phyloP scores from a whole-genome alignment of 2,888 invertebrate genomes.

The Orthosia incerta region DNA sequence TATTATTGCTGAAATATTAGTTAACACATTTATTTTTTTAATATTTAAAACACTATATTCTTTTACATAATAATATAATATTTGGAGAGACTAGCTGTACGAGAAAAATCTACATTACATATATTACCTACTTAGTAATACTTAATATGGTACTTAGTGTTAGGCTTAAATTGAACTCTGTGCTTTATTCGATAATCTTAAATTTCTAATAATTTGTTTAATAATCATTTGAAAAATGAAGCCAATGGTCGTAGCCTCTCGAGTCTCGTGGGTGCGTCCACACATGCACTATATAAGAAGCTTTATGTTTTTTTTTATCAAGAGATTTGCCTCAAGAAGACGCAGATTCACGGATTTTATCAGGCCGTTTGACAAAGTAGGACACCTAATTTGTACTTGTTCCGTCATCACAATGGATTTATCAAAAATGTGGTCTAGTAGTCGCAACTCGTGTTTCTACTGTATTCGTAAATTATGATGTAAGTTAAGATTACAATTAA shows the following conservation, averaged over 20 bases:
- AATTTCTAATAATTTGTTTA: no score
- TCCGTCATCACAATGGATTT: neutral
- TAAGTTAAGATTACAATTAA: neutral
- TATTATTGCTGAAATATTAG: neutral
- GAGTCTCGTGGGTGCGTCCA: neutral
- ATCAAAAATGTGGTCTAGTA: neutral
- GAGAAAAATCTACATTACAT: neutral
- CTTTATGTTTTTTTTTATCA: neutral
- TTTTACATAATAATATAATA: neutral
- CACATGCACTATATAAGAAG: neutral
- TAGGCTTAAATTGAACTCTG: neutral
- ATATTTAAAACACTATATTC: neutral
- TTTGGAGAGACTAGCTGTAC: neutral
- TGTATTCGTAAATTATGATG: neutral
- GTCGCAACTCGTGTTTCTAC: neutral
- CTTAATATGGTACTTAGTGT: neutral
- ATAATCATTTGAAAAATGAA: neutral
- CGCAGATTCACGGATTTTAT: neutral
- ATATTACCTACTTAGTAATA: no score
- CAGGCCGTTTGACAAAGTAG: constrained; percentile 23
- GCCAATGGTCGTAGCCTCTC: neutral
- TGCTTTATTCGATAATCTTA: neutral
- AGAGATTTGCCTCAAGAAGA: neutral
- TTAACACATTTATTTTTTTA: neutral
- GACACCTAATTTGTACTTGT: neutral